Base-by-base conservation (phyloP, 2,113 vertebrate species). In the Catagonus wagneri region DNA sequence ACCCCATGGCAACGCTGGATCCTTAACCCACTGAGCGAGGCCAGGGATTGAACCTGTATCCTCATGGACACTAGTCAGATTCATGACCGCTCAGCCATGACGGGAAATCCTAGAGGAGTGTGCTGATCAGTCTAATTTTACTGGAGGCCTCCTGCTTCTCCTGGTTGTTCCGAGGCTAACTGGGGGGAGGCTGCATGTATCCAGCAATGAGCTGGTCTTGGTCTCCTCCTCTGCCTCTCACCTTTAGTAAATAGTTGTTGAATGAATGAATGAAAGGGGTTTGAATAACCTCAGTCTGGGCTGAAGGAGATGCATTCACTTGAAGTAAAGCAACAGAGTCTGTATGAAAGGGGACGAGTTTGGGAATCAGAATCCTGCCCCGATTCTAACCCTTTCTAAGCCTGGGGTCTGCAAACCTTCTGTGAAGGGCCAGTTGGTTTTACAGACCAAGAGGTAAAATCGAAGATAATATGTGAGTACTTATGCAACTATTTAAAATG, bases 131-230 rank as follows among this genome's bases (percentile, higher is more conserved):
- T 34, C 15, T n/a, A 16, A 6, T 23, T 74, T 68, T n/a, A 50
- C 7, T 3, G 2, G 60, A 68, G 58, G 16, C 9, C 16, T 34
- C 1, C 0, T 10, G 61, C 14, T 76, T 56, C 50, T 23, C 7
- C 60, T 4, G 15, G 13, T 10, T 19, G 15, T 13, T n/a, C 2
- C 9, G 0, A 50, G 71, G 39, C n/a, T 44, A 7, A 14, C 6
- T 7, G 6, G 20, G 5, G 3, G 3, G 7, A 39, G 66, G 19
- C 17, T 39, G 25, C 20, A 19, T 58, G 36, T 1, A 6, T 79
- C 14, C 8, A 29, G 66, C 32, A 13, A 17, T 10, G 5, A 66
- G 50, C 23, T 63, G 63, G 39, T 20, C 14, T 20, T 23, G 44
- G 1, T 54, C 32, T 83, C 25, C 27, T 39, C 20, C 36, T 68